Percentiles rank a stretch among this genome's conserved stretches.
These are phyloP conservation scores for Rotaria sp. DNA, from an alignment of 2,888 invertebrate species.

Conservation along the genomic window DNA sequence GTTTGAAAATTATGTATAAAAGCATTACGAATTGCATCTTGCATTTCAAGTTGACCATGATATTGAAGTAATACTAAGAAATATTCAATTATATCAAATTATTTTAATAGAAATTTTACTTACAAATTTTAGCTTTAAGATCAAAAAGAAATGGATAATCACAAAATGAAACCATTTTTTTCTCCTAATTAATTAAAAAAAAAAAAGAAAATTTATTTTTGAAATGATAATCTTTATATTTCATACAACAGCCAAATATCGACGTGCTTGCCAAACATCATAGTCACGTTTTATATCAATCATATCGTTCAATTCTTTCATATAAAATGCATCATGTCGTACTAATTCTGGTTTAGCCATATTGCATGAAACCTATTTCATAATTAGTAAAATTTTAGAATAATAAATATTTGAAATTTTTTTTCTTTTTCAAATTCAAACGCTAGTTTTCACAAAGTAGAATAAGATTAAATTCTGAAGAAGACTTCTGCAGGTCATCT, in stretches of 20 bases:
- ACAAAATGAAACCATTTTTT: conserved; percentile 62
- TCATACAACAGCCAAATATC: background rate
- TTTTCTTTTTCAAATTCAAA: no score
- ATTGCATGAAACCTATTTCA: background rate
- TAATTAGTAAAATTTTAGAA: background rate
- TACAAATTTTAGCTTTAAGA: conserved; percentile 71
- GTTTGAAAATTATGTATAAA: conserved; percentile 48
- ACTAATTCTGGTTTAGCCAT: conserved; percentile 56
- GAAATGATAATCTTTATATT: background rate
- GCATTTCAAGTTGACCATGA: background rate
- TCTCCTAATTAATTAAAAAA: conserved; percentile 36
- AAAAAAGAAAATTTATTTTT: background rate
- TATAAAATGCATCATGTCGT: conserved; percentile 76
- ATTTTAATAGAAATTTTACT: background rate
- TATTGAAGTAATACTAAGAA: conserved; percentile 3
- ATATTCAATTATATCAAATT: no score
- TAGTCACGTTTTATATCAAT: conserved; percentile 75
- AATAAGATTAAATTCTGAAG: no score
- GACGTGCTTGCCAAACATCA: conserved; percentile 63
- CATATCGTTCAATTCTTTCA: conserved; percentile 70
- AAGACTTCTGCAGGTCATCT: no score
- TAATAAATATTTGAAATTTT: background rate
- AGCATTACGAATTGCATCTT: conserved; percentile 52
- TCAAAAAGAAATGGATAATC: conserved; percentile 91
- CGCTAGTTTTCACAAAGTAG: no score